These are phyloP conservation scores for Phocides pigmalion DNA, from an alignment of 1,140 invertebrate species.

Conservation along the genomic window DNA sequence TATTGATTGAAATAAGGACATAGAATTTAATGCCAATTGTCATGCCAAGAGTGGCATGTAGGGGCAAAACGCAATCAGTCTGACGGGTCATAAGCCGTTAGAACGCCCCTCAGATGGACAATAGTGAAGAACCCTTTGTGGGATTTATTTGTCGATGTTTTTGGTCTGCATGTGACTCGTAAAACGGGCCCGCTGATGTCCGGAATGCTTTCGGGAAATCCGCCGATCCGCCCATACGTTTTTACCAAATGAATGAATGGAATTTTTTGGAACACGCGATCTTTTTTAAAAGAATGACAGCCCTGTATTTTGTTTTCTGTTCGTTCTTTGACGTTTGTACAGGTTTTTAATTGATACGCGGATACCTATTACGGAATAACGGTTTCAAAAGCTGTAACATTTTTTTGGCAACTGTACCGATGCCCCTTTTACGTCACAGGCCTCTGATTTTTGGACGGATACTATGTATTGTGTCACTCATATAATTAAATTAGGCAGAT, in stretches of 20 bases:
- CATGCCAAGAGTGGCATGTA: too few relatives aligned
- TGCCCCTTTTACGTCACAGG: too few relatives aligned
- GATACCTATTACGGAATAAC: not conserved
- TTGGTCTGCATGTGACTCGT: slow-evolving; percentile 46
- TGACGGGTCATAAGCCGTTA: slow-evolving; percentile 12
- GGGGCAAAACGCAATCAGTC: slow-evolving; percentile 12
- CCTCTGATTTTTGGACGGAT: too few relatives aligned
- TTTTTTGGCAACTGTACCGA: not conserved
- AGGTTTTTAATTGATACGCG: slow-evolving; percentile 11
- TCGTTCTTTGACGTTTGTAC: not conserved
- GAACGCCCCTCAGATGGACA: slow-evolving; percentile 40
- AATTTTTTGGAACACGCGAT: slow-evolving; percentile 10
- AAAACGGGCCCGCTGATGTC: slow-evolving; percentile 36
- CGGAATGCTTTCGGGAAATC: slow-evolving; percentile 37
- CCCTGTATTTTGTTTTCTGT: not conserved
- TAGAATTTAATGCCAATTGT: too few relatives aligned
- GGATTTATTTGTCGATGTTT: slow-evolving; percentile 53
- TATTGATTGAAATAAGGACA: too few relatives aligned
- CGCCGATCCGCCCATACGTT: slow-evolving; percentile 23
- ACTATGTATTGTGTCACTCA: not conserved
- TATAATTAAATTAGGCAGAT: too few relatives aligned
- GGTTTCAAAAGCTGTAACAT: not conserved
- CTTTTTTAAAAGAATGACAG: slow-evolving; percentile 12
- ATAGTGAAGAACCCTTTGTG: slow-evolving; percentile 49
- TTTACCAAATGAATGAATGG: slow-evolving; percentile 31